Evolutionary conservation across 2,888 invertebrate species (phyloP), one percentile per base, ranked within the genome.

Genomic region (Agelastica alni): DNA sequence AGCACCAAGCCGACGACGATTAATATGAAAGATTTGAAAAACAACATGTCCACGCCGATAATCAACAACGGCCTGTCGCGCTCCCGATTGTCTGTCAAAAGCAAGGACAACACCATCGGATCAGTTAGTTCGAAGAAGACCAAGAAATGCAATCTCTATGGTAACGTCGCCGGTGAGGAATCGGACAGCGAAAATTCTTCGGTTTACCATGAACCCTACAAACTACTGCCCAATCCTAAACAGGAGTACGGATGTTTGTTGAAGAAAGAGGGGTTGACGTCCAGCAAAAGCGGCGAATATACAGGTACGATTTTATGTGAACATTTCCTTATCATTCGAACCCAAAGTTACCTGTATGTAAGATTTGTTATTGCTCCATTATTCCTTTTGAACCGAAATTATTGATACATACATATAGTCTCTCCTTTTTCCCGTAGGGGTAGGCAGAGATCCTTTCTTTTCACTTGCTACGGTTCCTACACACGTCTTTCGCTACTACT

Each of bases 21-120:
- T 61, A 81, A 81, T 68, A 81, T 83, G 79, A 82, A 83, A 64
- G 83, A 83, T 64, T 68, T 80, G 47, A 79, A 80, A 66, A 80
- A 81, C 66, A 56, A 56, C 32, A 80, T 81, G 70, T 78, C 81
- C 1, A 81, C 81, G 10, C 82, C 83, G 1, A 81, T 83, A 34
- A 81, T 82, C 57, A 79, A 79, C 57, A 82, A 82, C 62, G 80
- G 80, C 1, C 68, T 81, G 49, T 79, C 80, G n/a, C 71, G 80
- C 48, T 79, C 80, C 4, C 71, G 79, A 31, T 65, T 80, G 7
- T 79, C 80, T 2, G 75, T 80, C 2, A 81, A 79, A 59, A 78
- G 77, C 60, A 72, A 73, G 59, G 73, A 72, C 37, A 70, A 70
- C 10, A 75, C 72, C 20, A 65, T 73, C 20, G 73, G 70, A 28